These are phyloP conservation scores for Paratilapia polleni DNA, from an alignment of 2,113 vertebrate species.

Conservation along the genomic window DNA sequence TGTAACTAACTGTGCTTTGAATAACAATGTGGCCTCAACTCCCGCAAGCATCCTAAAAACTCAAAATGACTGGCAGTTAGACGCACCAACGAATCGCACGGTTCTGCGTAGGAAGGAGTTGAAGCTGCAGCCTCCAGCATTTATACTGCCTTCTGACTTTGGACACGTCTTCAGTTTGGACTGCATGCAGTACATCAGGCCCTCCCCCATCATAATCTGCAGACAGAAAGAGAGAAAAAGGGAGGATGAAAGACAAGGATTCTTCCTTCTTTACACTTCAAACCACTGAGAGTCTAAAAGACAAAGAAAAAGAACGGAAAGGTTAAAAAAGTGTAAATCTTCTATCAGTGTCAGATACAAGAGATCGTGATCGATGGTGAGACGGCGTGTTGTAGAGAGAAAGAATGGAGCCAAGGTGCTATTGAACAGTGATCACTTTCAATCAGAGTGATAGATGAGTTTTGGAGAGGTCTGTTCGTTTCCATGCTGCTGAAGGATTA, in stretches of 20 bases:
- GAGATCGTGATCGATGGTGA: slow-evolving; percentile 30
- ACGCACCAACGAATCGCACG: slow-evolving; percentile 94
- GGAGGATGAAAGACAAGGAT: not conserved
- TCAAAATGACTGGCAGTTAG: not conserved
- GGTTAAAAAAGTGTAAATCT: not conserved
- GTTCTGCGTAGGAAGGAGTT: slow-evolving; percentile 96
- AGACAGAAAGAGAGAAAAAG: not conserved
- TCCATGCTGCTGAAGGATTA: slow-evolving; percentile 62
- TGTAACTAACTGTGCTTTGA: not conserved
- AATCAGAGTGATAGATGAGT: slow-evolving; percentile 70
- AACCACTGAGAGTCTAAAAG: not conserved
- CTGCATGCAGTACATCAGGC: slow-evolving; percentile 93
- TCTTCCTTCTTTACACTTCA: not conserved
- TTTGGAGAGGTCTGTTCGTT: slow-evolving; percentile 45
- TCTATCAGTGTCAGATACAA: slow-evolving; percentile 19
- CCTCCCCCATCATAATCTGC: slow-evolving; percentile 97
- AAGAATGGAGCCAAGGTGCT: slow-evolving; percentile 35
- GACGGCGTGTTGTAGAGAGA: slow-evolving; percentile 1
- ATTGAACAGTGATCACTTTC: slow-evolving; percentile 68
- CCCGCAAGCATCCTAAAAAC: not conserved
- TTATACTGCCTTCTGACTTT: slow-evolving; percentile 92
- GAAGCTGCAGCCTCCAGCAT: slow-evolving; percentile 95
- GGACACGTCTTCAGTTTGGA: slow-evolving; percentile 87
- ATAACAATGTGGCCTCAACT: slow-evolving; percentile 3
- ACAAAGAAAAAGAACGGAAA: not conserved